phyloP scores from a whole-genome alignment of 2,797 vertebrate genomes.

The Semaprochilodus insignis region DNA sequence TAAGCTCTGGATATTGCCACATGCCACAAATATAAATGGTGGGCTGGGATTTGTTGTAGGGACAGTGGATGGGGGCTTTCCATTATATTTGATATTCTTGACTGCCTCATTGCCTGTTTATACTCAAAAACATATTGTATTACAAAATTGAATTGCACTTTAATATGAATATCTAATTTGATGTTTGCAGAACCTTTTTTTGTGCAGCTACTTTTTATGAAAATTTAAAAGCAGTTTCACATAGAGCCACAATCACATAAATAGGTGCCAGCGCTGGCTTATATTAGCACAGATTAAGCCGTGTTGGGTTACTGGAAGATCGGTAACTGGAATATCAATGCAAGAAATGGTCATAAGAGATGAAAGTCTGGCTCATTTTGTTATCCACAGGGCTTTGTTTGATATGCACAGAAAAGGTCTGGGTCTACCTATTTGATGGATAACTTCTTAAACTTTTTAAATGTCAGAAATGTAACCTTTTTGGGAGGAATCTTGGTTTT shows the following conservation, averaged over 20 bases:
- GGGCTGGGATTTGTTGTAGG: too few species aligned
- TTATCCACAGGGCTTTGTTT: slow-evolving; percentile 36
- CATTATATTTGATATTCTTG: too few species aligned
- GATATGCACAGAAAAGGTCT: slow-evolving; percentile 37
- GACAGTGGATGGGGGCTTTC: too few species aligned
- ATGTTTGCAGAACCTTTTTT: too few species aligned
- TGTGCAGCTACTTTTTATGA: not conserved
- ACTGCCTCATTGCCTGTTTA: too few species aligned
- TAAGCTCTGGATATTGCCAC: too few species aligned
- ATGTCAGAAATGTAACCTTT: slow-evolving; percentile 53
- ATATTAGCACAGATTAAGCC: not conserved
- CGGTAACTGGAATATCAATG: not conserved
- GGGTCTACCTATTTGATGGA: slow-evolving; percentile 37
- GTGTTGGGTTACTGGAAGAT: not conserved
- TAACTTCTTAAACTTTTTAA: slow-evolving; percentile 38
- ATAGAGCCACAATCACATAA: not conserved
- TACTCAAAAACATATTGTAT: too few species aligned
- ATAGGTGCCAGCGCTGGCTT: not conserved
- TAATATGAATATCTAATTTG: not conserved
- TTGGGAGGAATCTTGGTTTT: slow-evolving; percentile 20
- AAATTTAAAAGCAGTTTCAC: not conserved
- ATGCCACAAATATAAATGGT: too few species aligned
- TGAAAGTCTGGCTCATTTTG: slow-evolving; percentile 20
- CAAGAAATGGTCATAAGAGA: not conserved
- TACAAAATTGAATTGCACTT: not conserved